Evolutionary conservation across 2,888 invertebrate genomes (phyloP), one percentile per base, ranked within the genome.

Genomic region (Campoplex nolae): DNA sequence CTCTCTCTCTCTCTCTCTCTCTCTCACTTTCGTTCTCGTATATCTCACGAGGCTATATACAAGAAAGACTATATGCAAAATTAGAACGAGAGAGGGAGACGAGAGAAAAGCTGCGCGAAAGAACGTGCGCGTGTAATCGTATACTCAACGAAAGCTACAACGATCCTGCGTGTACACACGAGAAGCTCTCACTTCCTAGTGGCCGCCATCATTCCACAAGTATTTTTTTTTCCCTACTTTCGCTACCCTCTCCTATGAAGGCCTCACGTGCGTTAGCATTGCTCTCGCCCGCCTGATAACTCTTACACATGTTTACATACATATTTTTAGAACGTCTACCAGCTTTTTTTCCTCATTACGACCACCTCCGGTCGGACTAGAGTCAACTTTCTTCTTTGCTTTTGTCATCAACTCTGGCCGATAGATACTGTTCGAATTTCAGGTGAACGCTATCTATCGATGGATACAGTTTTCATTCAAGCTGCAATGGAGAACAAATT

Each of bases 201-300:
- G 75, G 84, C 87, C 88, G 88, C 88, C 89, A 89, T 89, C 83
- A 88, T 89, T 88, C 85, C 85, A 75, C 67, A 48, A 68, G 73
- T 67, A 84, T 87, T 88, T 88, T 87, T 88, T 86, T 67, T 65
- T 38, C 35, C 28, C 56, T 38, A 38, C 38, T 38, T 38, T 67
- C 23, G 8, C 56, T 32, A 74, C 62, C 79, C 75, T 68, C 70
- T 80, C 16, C 70, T 68, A 45, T 32, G 3, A 56, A 7, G 8
- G 32, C 32, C 54, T 65, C 54, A 68, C 78, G 68, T 67, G 77
- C 67, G 23, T 18, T 9, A 23, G 38, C 51, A 51, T 62, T 32
- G n/a, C 51, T 35, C 11, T 67, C 23, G 23, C 18, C 51, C 16
- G 9, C 42, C 28, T 48, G 67, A 68, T 68, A 67, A 38, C 70